Base-by-base conservation (phyloP, 2,888 invertebrate genomes). In the Callyntrura guangdongensis region DNA sequence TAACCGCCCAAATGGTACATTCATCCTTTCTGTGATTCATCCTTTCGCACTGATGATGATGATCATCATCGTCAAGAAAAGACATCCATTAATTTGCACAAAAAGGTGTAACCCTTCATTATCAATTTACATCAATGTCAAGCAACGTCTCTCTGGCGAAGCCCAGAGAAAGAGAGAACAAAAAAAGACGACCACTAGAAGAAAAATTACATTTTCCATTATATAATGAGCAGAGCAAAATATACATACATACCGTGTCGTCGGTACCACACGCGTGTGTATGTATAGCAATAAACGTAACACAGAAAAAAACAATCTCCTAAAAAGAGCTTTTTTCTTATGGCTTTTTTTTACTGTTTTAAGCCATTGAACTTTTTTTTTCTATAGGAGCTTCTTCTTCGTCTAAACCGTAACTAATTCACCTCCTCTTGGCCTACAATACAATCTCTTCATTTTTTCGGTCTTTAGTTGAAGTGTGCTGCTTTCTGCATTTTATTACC, bases 51-150 rank as follows among this genome's bases (percentile, higher is more conserved):
- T 12, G 59, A 25, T 67, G 22, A 77, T 77, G n/a, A n/a, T 36
- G 53, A 17, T 27, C 53, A 61, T 79, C 53, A 79, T 79, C 79
- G 53, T 53, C 79, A 53, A 25, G 22, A 25, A 45, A 82, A 81
- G 61, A 86, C 90, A 90, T 86, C 90, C 81, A 90, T 90, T 86
- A 90, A 90, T 90, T 90, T 90, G 86, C 85, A 90, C 59, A 49
- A 81, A 86, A 86, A 90, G 90, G 90, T 90, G 90, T 49, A 90
- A 85, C 90, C 86, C 72, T 67, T 90, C 90, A 90, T 90, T 90
- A 90, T 81, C 90, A 86, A 90, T 90, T 85, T 90, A 86, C 90
- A 86, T 90, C 90, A 90, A 79, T 86, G 85, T 86, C 89, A 86
- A 25, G 72, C 36, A 90, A 77, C 47, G 85, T 81, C n/a, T n/a